These are phyloP conservation scores for Kryptolebias ocellatus DNA, from an alignment of 2,797 vertebrate genomes.

Conservation along the genomic window DNA sequence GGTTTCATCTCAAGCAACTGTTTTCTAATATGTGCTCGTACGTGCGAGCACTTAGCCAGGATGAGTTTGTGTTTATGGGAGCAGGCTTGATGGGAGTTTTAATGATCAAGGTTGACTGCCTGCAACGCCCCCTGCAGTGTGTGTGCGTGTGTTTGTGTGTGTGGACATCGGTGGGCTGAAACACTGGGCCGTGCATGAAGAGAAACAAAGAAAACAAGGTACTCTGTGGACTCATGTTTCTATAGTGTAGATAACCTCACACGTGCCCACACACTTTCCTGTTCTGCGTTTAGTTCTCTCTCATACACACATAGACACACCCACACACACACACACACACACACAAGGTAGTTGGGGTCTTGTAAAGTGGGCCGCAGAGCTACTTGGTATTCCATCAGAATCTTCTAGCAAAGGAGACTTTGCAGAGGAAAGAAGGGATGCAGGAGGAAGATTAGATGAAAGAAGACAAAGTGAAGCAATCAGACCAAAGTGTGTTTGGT, in stretches of 20 bases:
- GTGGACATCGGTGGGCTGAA: constrained; percentile 37
- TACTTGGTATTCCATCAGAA: constrained; percentile 81
- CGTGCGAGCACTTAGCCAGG: constrained; percentile 5
- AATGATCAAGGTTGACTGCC: constrained; percentile 48
- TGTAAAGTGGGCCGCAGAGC: constrained; percentile 77
- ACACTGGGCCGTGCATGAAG: constrained; percentile 20
- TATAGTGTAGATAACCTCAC: constrained; percentile 56
- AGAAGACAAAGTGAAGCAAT: constrained; percentile 50
- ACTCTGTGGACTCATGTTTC: constrained; percentile 43
- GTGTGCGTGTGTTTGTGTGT: constrained; percentile 25
- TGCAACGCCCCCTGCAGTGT: constrained; percentile 23
- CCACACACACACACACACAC: constrained; percentile 2
- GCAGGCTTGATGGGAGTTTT: constrained; percentile 30
- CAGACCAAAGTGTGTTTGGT: constrained; percentile 5
- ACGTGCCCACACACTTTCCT: constrained; percentile 38
- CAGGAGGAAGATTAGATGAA: constrained; percentile 46
- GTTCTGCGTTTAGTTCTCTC: constrained; percentile 15
- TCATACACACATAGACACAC: constrained; percentile 2
- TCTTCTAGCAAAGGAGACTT: constrained; percentile 50
- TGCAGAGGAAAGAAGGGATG: constrained; percentile 50
- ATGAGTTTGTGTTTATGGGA: constrained; percentile 10
- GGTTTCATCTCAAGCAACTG: constrained; percentile 28
- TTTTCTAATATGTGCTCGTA: constrained; percentile 23
- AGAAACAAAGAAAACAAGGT: constrained; percentile 40
- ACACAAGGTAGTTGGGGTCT: constrained; percentile 55